Evolutionary conservation across 64 coral and sea anemone genomes (phyloP), one percentile per base, ranked within the genome.

Genomic region (Montipora cactus): DNA sequence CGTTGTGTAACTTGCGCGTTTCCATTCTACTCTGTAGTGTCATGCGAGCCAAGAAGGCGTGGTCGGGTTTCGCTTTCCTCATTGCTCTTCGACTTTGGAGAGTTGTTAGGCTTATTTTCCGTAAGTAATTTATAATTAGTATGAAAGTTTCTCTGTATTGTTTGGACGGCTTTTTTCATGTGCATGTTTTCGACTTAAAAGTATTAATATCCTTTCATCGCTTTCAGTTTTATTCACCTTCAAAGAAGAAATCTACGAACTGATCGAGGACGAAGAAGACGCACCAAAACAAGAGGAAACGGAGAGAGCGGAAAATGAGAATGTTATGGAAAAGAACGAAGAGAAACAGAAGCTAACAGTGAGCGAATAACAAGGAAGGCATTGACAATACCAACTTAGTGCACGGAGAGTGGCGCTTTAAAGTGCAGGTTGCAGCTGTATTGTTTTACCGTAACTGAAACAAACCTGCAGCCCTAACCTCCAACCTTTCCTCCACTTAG

Each of bases 191-290:
- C 5, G 11, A 57, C 11, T 0, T 16, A 12, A 4, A 12, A 0
- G 14, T 15, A 0, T 64, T 14, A 64, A 12, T 14, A 48, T 78
- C 4, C 45, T 77, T n/a, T 47, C 78, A 21, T 12, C 50, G 7
- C 67, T 51, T 53, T 19, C 14, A 92, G 90, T 70, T 25, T 57
- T 92, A 15, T 9, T 92, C 6, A 7, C 80, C 14, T 92, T 92
- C 37, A 82, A 76, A 72, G 80, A 84, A 45, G 90, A 92, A 73
- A 22, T 92, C 28, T 92, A 92, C 68, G 90, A 92, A 47, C 80
- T 92, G 28, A 92, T 92, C 8, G 90, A 91, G 16, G 89, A 92
- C 18, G 89, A 51, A 20, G 89, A 81, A 7, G 90, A 74, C 11
- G 81, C 52, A 48, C 69, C 67, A 19, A 92, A 84, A 62, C 9